Evolutionary conservation across 2,888 invertebrate genomes (phyloP), one percentile per base, ranked within the genome.

Genomic region (Sarcophaga carnaria): DNA sequence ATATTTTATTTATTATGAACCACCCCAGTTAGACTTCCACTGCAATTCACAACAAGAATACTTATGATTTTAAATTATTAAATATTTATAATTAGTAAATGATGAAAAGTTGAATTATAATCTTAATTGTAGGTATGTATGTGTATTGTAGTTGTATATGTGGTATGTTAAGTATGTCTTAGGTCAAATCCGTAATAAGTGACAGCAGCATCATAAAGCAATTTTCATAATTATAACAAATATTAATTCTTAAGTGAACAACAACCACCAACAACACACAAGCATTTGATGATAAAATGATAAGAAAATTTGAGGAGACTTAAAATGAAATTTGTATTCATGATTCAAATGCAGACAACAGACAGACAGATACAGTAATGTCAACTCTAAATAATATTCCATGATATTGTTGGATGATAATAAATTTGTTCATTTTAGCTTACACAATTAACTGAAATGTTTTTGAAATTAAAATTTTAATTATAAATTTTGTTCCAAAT

Each of bases 51-150:
- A 8, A 70, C 70, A 70, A 54, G 69, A 22, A 47, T 47, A 11
- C 49, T 49, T 12, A 54, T 17, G 25, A 49, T 22, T 70, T 37
- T 22, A 70, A 70, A 70, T 54, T 49, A 70, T 70, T 25, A 70
- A 70, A 70, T 54, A 70, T 70, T 54, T 70, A 54, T 70, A 70
- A 70, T 54, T 70, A 54, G 70, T 70, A 70, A 70, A 70, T 54
- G 54, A 25, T 54, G 70, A 70, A 70, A 70, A 25, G 49, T 17
- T 25, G 49, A 25, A 70, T 47, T 49, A 10, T 54, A 54, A 6
- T 25, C 2, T 70, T 49, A 54, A 70, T 70, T 70, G 17, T 47
- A n/a, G 37, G 3, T 27, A 27, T 25, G 6, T 67, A n/a, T 67
- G 14, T 27, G 66, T 20, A 20, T 14, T 22, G 11, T 67, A 47